These are phyloP conservation scores for Cynopterus brachyotis DNA, from an alignment of 2,113 vertebrate genomes.

Conservation along the genomic window DNA sequence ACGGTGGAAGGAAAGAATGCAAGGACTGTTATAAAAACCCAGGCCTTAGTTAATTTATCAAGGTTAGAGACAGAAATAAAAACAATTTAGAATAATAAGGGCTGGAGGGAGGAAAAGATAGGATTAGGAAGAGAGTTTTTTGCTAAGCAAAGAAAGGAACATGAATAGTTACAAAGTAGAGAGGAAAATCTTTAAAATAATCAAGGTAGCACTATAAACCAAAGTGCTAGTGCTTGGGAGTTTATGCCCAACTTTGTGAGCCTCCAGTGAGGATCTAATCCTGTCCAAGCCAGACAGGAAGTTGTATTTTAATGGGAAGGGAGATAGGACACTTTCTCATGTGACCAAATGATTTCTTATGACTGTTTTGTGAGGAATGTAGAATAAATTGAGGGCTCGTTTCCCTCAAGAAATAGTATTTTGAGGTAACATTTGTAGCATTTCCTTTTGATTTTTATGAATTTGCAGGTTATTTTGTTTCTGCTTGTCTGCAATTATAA, in stretches of 20 bases:
- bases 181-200: not conserved
- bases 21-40: not conserved
- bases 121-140: not conserved
- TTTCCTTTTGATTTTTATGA: constrained; percentile 2
- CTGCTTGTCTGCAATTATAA: not conserved
- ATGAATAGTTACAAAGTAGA: not conserved
- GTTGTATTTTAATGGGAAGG: constrained; percentile 26
- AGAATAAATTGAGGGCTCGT: not conserved
- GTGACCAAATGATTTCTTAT: constrained; percentile 35
- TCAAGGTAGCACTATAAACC: not conserved
- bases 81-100: not conserved
- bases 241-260: not conserved
- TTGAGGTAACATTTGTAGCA: not conserved
- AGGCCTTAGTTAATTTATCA: not conserved
- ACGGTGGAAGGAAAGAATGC: not conserved
- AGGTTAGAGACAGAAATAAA: not conserved
- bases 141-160: not conserved
- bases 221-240: not conserved
- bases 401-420: not conserved
- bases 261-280: not conserved
- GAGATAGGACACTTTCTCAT: not conserved
- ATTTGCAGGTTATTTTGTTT: constrained; percentile 6
- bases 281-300: not conserved
- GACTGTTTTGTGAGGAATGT: not conserved
- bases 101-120: not conserved